Conservation (phyloP, 2,888 invertebrate genomes). For the Prenolepis imparis region DNA sequence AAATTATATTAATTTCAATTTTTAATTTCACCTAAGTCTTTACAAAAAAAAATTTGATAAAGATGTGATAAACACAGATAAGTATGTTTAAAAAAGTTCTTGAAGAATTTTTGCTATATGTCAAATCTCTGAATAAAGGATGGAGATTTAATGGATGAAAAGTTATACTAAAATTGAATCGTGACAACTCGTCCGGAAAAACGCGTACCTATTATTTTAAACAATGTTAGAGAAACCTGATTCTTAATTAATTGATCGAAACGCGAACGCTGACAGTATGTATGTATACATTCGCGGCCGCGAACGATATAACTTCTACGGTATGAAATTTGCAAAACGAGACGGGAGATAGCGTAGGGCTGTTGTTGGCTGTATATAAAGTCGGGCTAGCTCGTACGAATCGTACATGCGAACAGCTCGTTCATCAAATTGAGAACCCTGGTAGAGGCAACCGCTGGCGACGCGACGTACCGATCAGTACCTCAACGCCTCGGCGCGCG, state of each 20-base stretch:
- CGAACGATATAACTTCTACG: conserved; percentile 78
- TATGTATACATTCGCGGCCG: conserved; percentile 69
- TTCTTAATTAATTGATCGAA: conserved; percentile 66
- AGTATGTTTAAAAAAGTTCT: too few species aligned
- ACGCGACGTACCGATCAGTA: conserved; percentile 73
- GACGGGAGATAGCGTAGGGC: conserved; percentile 80
- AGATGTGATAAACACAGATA: too few species aligned
- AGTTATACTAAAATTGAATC: too few species aligned
- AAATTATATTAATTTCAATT: too few species aligned
- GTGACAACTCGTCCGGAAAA: too few species aligned
- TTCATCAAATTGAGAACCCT: conserved; percentile 83
- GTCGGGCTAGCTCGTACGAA: conserved; percentile 62
- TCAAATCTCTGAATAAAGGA: too few species aligned
- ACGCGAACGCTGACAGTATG: conserved; percentile 57
- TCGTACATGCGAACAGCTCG: conserved; percentile 84
- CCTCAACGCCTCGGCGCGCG: conserved; percentile 66
- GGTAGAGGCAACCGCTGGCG: conserved; percentile 64
- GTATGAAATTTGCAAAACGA: conserved; percentile 84
- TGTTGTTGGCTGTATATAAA: conserved; percentile 76
- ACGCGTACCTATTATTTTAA: not conserved
- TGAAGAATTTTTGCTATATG: too few species aligned
- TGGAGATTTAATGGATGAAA: too few species aligned
- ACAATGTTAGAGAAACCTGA: not conserved
- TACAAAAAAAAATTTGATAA: too few species aligned
- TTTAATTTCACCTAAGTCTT: too few species aligned